These are phyloP conservation scores for Brenthis daphne DNA, from an alignment of 2,888 invertebrate species.

Conservation along the genomic window DNA sequence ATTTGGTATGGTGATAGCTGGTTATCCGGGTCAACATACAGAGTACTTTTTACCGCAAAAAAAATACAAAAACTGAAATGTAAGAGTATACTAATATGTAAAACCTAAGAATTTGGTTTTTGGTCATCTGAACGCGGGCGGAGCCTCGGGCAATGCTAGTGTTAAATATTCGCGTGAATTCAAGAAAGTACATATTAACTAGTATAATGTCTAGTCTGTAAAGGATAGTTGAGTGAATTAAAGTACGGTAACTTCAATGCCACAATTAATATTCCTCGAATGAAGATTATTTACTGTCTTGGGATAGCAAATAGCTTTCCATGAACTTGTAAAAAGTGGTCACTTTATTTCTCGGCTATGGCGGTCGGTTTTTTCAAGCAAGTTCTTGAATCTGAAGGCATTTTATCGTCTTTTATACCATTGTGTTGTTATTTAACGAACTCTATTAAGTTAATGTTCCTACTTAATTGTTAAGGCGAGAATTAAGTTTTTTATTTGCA, in stretches of 20 bases:
- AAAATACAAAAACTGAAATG: too few relatives aligned
- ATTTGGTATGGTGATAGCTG: too few relatives aligned
- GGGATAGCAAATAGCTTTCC: constrained; percentile 21
- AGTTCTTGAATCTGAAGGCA: constrained; percentile 13
- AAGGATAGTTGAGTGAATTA: neutral
- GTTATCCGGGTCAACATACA: too few relatives aligned
- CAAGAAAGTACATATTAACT: too few relatives aligned
- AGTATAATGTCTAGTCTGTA: too few relatives aligned
- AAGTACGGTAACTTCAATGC: neutral
- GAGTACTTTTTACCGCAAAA: too few relatives aligned
- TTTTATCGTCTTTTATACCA: constrained; percentile 26
- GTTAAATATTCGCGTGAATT: too few relatives aligned
- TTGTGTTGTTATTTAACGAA: constrained; percentile 26
- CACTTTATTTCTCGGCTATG: constrained; percentile 11
- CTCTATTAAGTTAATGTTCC: constrained; percentile 24
- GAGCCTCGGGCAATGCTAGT: too few relatives aligned
- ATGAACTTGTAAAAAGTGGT: constrained; percentile 20
- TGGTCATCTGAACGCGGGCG: too few relatives aligned
- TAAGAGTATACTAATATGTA: too few relatives aligned
- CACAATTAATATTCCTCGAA: constrained; percentile 26
- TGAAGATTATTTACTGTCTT: constrained; percentile 27
- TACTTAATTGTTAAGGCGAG: constrained; percentile 23
- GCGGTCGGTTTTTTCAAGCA: constrained; percentile 20
- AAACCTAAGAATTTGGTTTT: too few relatives aligned
- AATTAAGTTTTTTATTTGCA: constrained; percentile 19